Evolutionary conservation across 1,140 invertebrate species (phyloP).

Genomic region (Aphaenogaster floridana): DNA sequence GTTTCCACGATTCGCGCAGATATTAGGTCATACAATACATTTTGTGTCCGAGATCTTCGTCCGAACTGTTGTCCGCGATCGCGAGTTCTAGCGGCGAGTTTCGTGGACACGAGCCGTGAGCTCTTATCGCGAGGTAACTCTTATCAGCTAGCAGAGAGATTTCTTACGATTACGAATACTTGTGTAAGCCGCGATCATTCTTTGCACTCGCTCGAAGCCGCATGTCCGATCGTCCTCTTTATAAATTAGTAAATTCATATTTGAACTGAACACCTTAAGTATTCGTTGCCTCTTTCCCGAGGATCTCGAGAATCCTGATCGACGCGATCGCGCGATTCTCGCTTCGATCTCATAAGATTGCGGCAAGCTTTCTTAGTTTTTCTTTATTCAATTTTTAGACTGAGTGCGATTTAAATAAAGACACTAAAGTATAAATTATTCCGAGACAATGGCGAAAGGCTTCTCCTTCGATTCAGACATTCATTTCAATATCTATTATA

Average conservation of each 20-base stretch:
- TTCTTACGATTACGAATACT: conserved; percentile 78
- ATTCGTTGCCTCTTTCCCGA: conserved; percentile 21
- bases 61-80: background rate
- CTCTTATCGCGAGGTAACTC: conserved; percentile 15
- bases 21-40: too few species aligned
- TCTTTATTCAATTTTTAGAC: background rate
- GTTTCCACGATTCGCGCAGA: too few species aligned
- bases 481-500: conserved; percentile 61
- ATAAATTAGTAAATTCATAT: conserved; percentile 21
- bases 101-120: background rate
- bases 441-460: conserved; percentile 47
- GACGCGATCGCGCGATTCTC: background rate
- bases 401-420: conserved; percentile 25
- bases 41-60: background rate
- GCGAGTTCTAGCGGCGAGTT: conserved; percentile 4
- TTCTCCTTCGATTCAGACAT: conserved; percentile 66
- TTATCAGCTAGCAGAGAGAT: conserved; percentile 62
- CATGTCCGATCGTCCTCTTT: conserved; percentile 80
- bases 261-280: conserved; percentile 22
- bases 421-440: conserved; percentile 53
- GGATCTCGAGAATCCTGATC: background rate
- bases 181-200: conserved; percentile 79
- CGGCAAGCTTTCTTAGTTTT: background rate
- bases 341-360: conserved; percentile 1
- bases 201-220: conserved; percentile 76